Evolutionary conservation across 1,140 invertebrate species (phyloP), one percentile per base, ranked within the genome.

Genomic region (Apocrypta bakeri): DNA sequence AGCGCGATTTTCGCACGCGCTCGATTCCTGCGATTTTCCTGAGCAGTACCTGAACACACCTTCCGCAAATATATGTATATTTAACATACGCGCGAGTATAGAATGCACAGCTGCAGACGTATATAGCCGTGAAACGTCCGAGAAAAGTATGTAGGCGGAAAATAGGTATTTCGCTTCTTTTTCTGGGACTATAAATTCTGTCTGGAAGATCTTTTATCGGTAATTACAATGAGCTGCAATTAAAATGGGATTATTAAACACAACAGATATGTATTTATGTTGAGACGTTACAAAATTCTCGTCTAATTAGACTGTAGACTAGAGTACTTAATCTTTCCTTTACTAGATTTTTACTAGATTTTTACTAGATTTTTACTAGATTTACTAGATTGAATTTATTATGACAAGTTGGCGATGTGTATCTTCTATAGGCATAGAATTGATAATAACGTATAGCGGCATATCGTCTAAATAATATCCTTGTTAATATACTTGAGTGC

Each of bases 1-100:
- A 33, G 31, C 4, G 31, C 4, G 31, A 76, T 76, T 76, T 75
- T 75, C 42, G 42, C 73, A 75, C 14, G 27, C 25, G 48, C 7
- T 27, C 42, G 40, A 56, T 75, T 27, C 14, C 2, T 31, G 25
- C 40, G 17, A 37, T 61, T 75, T 24, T 29, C 17, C 12, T 27
- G 17, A 7, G 48, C 21, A 61, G 21, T 61, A 21, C 75, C 33
- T 64, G 8, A 17, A 66, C 17, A 2, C n/a, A n/a, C 61, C n/a
- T 21, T 56, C 75, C 37, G 33, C 9, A 4, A 4, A 37, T 37
- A 37, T 9, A 9, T 37, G 9, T 37, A 37, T 37, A 37, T 37
- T 9, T 37, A 3, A 56, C 6, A n/a, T 17, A n/a, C 6, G 48
- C 11, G 48, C 2, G 48, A 78, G 24, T 68, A 21, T 24, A 37